A percentile compares a stretch with the other conserved stretches of the same genome.
phyloP scores from a whole-genome alignment of 2,797 vertebrate genomes.

The Myotis planiceps region DNA sequence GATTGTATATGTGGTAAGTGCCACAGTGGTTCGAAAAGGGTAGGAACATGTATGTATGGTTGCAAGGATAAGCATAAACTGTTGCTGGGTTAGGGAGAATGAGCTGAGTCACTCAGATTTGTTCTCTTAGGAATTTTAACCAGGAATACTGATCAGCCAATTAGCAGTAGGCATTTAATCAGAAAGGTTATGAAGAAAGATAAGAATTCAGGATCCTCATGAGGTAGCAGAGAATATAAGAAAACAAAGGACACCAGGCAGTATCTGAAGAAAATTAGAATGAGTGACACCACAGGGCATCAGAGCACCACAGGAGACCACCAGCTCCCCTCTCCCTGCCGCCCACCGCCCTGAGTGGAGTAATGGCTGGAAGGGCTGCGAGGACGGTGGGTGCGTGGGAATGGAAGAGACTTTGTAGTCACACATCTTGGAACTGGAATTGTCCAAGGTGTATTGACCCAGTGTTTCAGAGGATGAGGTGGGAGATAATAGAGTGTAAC shows the following conservation, averaged over 20 bases:
- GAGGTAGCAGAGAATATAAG: not conserved
- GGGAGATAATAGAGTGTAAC: not conserved
- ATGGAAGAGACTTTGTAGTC: not conserved
- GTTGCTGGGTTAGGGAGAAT: not conserved
- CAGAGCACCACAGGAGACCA: not conserved
- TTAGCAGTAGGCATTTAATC: slow-evolving; percentile 1
- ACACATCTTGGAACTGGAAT: not conserved
- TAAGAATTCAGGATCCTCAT: not conserved
- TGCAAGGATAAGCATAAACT: not conserved
- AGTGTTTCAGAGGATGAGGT: not conserved
- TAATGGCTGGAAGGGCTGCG: not conserved
- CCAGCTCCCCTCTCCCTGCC: not conserved
- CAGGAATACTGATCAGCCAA: not conserved
- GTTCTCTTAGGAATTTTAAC: slow-evolving; percentile 11
- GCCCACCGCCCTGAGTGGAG: not conserved
- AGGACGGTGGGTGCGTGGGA: not conserved
- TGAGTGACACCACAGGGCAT: not conserved
- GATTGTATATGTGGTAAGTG: not conserved
- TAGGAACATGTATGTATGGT: not conserved
- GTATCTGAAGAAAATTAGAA: not conserved
- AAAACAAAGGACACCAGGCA: not conserved
- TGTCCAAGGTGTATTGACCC: not conserved
- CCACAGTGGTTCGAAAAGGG: not conserved
- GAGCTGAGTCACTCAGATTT: not conserved
- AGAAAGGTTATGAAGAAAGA: not conserved